A percentile compares a stretch with the other conserved stretches of the same genome.
Conservation (phyloP, 35 echinoderm and acorn worm genomes). For the Amphiura filiformis region DNA sequence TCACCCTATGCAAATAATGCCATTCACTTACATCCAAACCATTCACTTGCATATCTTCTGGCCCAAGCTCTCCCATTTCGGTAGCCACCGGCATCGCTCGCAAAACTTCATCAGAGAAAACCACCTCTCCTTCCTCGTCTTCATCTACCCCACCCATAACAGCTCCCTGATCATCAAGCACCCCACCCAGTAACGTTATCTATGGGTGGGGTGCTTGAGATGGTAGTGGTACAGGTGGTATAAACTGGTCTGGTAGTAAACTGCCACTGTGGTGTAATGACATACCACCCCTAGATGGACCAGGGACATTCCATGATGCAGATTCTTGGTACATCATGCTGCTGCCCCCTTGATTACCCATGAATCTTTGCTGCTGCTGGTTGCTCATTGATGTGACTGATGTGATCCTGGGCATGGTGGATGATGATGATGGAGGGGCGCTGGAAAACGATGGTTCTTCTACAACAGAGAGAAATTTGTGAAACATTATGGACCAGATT, state of each 20-base stretch:
- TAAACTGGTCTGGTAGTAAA: background rate
- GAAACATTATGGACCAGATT: too few species aligned
- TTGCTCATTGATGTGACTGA: background rate
- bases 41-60: background rate
- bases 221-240: background rate
- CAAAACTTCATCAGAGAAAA: background rate
- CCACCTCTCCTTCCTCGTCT: background rate
- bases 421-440: background rate
- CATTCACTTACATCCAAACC: constrained; percentile 35
- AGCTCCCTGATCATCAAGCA: too few species aligned
- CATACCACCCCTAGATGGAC: background rate
- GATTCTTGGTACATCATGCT: background rate
- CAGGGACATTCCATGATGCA: background rate
- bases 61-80: constrained; percentile 1
- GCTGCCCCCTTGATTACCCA: background rate
- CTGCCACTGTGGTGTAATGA: background rate
- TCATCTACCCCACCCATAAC: background rate
- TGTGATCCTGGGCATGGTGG: too few species aligned
- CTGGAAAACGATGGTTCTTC: too few species aligned
- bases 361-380: background rate
- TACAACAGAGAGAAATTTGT: too few species aligned
- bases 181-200: too few species aligned
- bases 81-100: constrained; percentile 6
- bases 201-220: too few species aligned
- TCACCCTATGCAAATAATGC: too few species aligned